Base-by-base conservation (phyloP, 2,888 invertebrate species). In the Microchrysa polita region DNA sequence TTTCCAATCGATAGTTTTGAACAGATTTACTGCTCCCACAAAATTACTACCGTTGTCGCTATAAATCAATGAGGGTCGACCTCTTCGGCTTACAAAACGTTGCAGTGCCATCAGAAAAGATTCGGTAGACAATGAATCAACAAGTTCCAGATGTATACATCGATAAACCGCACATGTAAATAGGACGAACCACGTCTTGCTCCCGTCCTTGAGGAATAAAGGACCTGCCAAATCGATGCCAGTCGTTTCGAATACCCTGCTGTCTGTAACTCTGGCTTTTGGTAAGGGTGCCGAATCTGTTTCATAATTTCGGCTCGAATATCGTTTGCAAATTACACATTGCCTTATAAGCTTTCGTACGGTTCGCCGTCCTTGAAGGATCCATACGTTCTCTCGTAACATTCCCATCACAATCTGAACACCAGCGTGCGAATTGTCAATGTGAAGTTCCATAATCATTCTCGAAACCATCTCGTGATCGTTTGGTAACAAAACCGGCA, bases 401-500 rank as follows among this genome's bases (percentile, higher is more conserved):
- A 77, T 69, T 65, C 72, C 76, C 61, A 77, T 53, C 5, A 78
- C 69, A 7, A 77, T 77, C 65, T 79, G 78, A 34, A 74, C 74
- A 18, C 77, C 76, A 27, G 72, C 73, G 73, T 78, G 77, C 2
- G 10, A 61, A 61, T 23, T 27, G 2, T 23, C 34, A 12, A 27
- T 61, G 72, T 76, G 77, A 12, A 20, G 20, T 12, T 77, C 23
- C 14, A 23, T 23, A 48, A 77, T 78, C 71, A 78, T 67, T 57
- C 77, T 74, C 5, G 67, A 52, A 0, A 81, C 79, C 23, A 78
- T 74, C 5, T 74, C 73, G 75, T 80, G 78, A n/a, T 71, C 73
- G 0, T 63, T 69, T 20, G 79, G 79, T 69, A 81, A 74, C 12
- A 81, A 42, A 22, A 79, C 78, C 7, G 80, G 80, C 76, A 57